phyloP scores from a whole-genome alignment of 2,113 vertebrate species.

The Petaurus breviceps region DNA sequence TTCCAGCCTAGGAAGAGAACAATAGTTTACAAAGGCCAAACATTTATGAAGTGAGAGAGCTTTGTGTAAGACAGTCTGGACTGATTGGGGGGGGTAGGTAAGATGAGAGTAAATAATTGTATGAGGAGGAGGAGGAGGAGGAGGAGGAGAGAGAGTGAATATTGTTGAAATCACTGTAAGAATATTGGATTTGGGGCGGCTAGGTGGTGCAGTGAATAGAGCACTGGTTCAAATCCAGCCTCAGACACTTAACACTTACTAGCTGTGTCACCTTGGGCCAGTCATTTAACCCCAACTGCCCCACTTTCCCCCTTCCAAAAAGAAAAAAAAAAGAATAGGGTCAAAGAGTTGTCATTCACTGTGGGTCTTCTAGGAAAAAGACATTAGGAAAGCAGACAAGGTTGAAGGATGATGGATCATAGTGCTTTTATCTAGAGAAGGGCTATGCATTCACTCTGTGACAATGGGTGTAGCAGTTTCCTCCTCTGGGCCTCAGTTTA shows the following conservation, averaged over 20 bases:
- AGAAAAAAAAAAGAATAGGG: not conserved
- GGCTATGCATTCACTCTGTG: not conserved
- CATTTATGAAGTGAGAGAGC: not conserved
- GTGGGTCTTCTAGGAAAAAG: not conserved
- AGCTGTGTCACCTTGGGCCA: no score
- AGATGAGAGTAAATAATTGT: not conserved
- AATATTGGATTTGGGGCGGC: not conserved
- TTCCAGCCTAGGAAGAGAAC: not conserved
- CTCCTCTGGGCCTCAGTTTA: not conserved
- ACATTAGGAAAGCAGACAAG: not conserved
- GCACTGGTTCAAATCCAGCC: no score
- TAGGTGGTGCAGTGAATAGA: no score
- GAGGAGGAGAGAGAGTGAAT: not conserved
- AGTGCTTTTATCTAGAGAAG: not conserved
- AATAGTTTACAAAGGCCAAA: not conserved
- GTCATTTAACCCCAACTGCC: no score
- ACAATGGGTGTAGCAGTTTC: not conserved
- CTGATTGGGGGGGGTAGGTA: not conserved
- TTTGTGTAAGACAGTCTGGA: not conserved
- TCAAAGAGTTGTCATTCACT: not conserved
- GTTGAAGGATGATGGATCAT: not conserved
- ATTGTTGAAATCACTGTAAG: not conserved
- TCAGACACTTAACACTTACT: no score
- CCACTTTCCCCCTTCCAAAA: no score
- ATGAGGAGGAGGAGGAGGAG: not conserved